These are phyloP conservation scores for Cheilosia variabilis DNA, from an alignment of 2,888 invertebrate species.

Conservation along the genomic window DNA sequence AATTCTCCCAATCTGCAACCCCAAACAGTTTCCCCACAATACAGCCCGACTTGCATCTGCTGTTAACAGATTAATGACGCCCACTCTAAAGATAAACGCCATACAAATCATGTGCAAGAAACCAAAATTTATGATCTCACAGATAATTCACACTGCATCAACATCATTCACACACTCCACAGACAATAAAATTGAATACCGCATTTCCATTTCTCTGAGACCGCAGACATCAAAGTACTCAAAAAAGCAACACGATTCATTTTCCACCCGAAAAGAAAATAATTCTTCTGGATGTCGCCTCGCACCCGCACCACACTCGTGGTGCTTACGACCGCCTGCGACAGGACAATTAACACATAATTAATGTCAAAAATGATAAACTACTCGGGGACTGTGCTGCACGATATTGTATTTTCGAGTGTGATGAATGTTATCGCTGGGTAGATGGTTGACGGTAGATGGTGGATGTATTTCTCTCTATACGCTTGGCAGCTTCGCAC, in stretches of 20 bases:
- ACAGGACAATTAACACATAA: constrained; percentile 74
- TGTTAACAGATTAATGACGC: constrained; percentile 31
- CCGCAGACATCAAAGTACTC: neutral
- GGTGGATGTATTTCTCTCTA: too few relatives aligned
- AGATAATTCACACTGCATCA: constrained; percentile 58
- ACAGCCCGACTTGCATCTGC: constrained; percentile 8
- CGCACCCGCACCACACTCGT: constrained; percentile 24
- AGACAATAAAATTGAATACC: constrained; percentile 52
- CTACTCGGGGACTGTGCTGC: constrained; percentile 52
- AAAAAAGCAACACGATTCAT: constrained; percentile 25
- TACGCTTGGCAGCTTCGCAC: neutral
- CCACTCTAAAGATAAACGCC: constrained; percentile 22
- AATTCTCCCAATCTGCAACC: neutral
- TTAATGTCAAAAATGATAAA: constrained; percentile 74
- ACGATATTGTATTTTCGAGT: constrained; percentile 40
- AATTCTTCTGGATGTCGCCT: constrained; percentile 33
- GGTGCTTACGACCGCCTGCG: constrained; percentile 39
- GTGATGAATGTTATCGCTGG: constrained; percentile 52
- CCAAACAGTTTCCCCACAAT: neutral
- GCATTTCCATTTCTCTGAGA: constrained; percentile 11
- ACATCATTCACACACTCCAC: constrained; percentile 20
- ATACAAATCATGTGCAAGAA: constrained; percentile 52
- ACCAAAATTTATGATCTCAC: constrained; percentile 54
- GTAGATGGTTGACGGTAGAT: neutral
- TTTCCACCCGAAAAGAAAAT: constrained; percentile 31